A percentile compares a stretch with the other conserved stretches of the same genome.
Evolutionary conservation across 2,797 vertebrate species (phyloP).

Genomic region (Fistularia commersonii): DNA sequence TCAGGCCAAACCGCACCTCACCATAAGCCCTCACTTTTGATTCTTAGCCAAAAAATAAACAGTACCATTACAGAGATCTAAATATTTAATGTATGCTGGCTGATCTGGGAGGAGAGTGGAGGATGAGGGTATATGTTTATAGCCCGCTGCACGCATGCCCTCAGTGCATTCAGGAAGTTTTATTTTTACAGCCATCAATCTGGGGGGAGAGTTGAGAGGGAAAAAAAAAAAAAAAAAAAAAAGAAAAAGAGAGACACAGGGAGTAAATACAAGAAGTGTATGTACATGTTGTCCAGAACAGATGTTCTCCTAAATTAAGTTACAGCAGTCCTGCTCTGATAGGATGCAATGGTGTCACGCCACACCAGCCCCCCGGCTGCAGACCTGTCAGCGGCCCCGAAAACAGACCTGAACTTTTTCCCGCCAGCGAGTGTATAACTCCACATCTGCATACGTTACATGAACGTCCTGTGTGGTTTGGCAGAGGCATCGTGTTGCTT

Average conservation of each 20-base stretch:
- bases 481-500: constrained; percentile 6
- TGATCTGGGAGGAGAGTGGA: constrained; percentile 2
- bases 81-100: not conserved
- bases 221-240: constrained; percentile 13
- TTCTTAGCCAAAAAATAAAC: no score
- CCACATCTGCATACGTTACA: constrained; percentile 28
- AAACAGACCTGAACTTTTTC: constrained; percentile 12
- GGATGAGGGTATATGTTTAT: not conserved
- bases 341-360: constrained; percentile 48
- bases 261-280: constrained; percentile 26
- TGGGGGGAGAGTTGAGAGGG: not conserved
- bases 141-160: constrained; percentile 27
- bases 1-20: no score
- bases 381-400: constrained; percentile 5
- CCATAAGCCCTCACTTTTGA: no score
- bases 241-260: constrained; percentile 12
- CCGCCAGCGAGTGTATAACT: constrained; percentile 21
- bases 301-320: constrained; percentile 42
- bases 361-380: constrained; percentile 23
- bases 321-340: constrained; percentile 39
- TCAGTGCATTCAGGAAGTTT: constrained; percentile 25
- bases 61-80: no score
- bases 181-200: constrained; percentile 37
- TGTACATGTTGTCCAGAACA: constrained; percentile 23
- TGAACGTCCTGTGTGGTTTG: constrained; percentile 38